Base-by-base conservation (phyloP, 2,797 vertebrate genomes). In the Toxotes lorentzi region DNA sequence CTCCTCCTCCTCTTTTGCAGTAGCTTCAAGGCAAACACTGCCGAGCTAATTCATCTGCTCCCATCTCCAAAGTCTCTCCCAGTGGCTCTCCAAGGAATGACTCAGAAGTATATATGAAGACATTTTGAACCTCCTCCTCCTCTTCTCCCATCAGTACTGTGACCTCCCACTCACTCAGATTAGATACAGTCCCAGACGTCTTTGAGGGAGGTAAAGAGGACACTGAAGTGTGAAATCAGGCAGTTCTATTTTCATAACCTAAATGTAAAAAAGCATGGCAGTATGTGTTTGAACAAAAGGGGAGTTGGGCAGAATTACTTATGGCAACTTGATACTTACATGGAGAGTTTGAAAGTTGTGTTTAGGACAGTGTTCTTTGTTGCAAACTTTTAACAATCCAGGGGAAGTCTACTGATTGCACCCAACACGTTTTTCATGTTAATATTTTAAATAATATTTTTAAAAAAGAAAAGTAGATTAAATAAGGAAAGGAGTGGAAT, bases 121-220 rank as follows among this genome's bases (percentile, higher is more conserved):
- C 48, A 62, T 78, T 64, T 59, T 66, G 21, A 81, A 68, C 53
- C 34, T 65, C 53, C 54, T 58, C 43, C 21, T 57, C 38, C 48
- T 61, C 43, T 35, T 73, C 34, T 9, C 53, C 50, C 61, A 23
- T 78, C 63, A 70, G 68, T 21, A 4, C 73, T 58, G 83, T 72
- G 53, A 67, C 70, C 79, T 82, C 70, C 73, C 38, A 74, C 70
- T 79, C 56, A 71, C 45, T 59, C 43, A 65, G 57, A 86, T 82
- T 67, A 79, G 62, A 69, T 58, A 65, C 51, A 60, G 63, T 65
- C 32, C 41, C 32, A 40, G 27, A 70, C 64, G 21, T 65, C 38
- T 70, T 59, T 58, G 12, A 51, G 54, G 59, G 77, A 41, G 27
- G 53, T 67, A 54, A 74, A 72, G 66, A 75, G 69, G 54, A 80